Evolutionary conservation across 2,797 vertebrate species (phyloP).

Genomic region (Florisuga fusca): DNA sequence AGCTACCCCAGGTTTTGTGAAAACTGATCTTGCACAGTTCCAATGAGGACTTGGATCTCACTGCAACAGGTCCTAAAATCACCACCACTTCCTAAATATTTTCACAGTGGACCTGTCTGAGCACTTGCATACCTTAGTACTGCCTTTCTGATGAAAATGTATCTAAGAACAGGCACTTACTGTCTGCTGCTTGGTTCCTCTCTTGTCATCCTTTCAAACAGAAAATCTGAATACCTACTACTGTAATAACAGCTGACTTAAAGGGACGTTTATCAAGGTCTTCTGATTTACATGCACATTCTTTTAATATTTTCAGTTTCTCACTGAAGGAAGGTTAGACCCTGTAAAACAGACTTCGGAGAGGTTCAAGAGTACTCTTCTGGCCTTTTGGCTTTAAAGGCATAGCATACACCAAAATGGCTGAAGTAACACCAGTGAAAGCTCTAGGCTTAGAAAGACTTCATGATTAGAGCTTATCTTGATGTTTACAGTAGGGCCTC

Average conservation of each 20-base stretch:
- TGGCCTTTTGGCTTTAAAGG: not conserved
- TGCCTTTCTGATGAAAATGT: not conserved
- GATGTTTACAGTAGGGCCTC: not conserved
- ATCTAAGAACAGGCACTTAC: not conserved
- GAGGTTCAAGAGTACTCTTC: not conserved
- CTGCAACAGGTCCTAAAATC: not conserved
- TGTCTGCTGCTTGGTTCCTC: not conserved
- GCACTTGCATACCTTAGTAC: not conserved
- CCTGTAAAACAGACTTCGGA: not conserved
- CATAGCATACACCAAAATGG: not conserved
- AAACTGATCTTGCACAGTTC: not conserved
- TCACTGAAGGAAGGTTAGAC: not conserved
- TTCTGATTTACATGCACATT: not conserved
- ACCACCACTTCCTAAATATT: not conserved
- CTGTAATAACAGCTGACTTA: not conserved
- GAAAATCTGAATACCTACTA: not conserved
- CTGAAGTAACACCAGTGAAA: not conserved
- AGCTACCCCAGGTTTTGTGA: not conserved
- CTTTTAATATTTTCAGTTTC: not conserved
- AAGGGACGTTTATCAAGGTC: not conserved
- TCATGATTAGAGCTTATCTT: not conserved
- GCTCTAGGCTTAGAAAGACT: not conserved
- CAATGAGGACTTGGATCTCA: not conserved
- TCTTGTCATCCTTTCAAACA: not conserved
- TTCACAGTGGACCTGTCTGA: not conserved